Evolutionary conservation across 2,888 invertebrate genomes (phyloP), one percentile per base, ranked within the genome.

Genomic region (Epinotia nisella): DNA sequence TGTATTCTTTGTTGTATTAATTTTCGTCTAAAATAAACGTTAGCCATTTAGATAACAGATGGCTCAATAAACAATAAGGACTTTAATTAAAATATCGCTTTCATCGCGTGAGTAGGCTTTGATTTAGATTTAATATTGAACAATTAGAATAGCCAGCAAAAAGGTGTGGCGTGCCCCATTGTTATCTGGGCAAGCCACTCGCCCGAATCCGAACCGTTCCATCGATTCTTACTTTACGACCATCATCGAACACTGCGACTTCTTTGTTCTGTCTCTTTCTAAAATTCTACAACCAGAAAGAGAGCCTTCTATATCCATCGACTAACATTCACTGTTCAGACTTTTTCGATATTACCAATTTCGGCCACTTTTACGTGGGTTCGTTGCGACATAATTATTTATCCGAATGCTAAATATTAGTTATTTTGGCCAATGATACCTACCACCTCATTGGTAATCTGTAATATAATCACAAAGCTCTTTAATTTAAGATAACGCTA

Each of bases 141-240:
- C 62, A 72, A 68, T 72, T 73, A 58, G 51, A 58, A 69, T 64
- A 73, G 56, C 62, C 68, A 17, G 39, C 24, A 24, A 73, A 68
- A 59, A 68, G 73, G 73, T 59, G 55, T 58, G 68, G 66, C 24
- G 53, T 59, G 71, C 60, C 72, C 15, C 68, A 64, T 73, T 69
- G 68, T 73, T 73, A 73, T 69, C 73, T 73, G 64, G 51, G 64
- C 17, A 35, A 41, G 68, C 68, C 68, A 73, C 64, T 73, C 70
- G 64, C n/a, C 64, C 58, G 64, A 62, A 68, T 41, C 53, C 58
- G 58, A 51, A 62, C 58, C 58, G 49, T 73, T 68, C 51, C 64
- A 69, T 64, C 56, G 68, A 68, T 56, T 68, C 68, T 19, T 41
- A 41, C 55, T 64, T 39, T 69, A 41, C 62, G 29, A 41, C 58